These are phyloP conservation scores for Neoarius graeffei DNA, from an alignment of 2,113 vertebrate species.

Conservation along the genomic window DNA sequence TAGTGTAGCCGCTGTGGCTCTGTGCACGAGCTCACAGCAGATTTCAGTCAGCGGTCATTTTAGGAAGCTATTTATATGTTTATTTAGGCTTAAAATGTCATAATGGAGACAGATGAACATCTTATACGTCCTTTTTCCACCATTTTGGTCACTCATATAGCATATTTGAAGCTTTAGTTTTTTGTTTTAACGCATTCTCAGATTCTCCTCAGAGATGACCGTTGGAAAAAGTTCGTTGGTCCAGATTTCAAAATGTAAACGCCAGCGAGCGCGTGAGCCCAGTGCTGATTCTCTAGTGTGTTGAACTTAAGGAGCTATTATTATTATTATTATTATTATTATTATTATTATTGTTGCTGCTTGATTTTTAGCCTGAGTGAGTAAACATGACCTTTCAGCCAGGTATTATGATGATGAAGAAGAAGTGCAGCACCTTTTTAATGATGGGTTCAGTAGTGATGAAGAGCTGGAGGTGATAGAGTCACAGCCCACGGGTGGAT, in stretches of 20 bases:
- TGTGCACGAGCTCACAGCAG: too few species aligned
- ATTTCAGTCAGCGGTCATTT: background rate
- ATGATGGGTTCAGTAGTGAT: too few species aligned
- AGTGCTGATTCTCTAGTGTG: background rate
- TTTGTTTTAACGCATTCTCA: background rate
- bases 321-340: too few species aligned
- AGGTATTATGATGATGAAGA: background rate
- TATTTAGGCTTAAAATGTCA: background rate
- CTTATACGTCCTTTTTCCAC: background rate
- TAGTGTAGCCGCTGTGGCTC: background rate
- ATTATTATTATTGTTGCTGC: too few species aligned
- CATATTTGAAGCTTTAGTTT: background rate
- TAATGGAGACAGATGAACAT: background rate
- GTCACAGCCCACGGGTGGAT: background rate
- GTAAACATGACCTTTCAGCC: background rate
- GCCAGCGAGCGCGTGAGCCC: background rate
- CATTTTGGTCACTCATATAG: background rate
- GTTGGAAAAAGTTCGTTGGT: constrained; percentile 9
- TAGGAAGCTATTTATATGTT: background rate
- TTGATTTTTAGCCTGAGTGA: background rate
- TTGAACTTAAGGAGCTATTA: background rate
- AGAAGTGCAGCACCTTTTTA: background rate
- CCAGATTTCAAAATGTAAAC: background rate
- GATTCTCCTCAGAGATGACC: background rate
- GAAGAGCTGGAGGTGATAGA: background rate